Evolutionary conservation across 2,888 invertebrate genomes (phyloP).

Genomic region (Timema podura): DNA sequence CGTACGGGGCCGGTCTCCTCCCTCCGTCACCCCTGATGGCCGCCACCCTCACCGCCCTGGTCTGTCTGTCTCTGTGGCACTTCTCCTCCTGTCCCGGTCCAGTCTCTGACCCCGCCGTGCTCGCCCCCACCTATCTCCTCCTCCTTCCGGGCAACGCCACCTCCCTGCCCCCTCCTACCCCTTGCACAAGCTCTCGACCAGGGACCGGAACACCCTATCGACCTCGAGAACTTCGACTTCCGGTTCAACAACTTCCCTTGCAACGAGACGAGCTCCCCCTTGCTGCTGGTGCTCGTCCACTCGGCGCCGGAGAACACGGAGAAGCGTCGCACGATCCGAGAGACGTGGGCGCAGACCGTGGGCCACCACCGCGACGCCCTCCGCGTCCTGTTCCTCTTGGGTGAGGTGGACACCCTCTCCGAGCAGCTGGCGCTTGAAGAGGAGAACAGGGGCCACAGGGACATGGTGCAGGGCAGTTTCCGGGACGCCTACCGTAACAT

Average conservation of each 20-base stretch:
- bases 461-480: conserved; percentile 74
- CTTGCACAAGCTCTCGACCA: conserved; percentile 33
- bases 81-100: conserved; percentile 22
- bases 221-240: conserved; percentile 60
- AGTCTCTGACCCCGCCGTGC: background rate
- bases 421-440: conserved; percentile 43
- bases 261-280: conserved; percentile 45
- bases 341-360: conserved; percentile 61
- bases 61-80: conserved; percentile 28
- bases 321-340: conserved; percentile 63
- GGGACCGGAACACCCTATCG: conserved; percentile 49
- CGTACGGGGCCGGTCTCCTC: conserved; percentile 21
- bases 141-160: conserved; percentile 28
- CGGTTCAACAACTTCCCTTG: conserved; percentile 56
- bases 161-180: conserved; percentile 27
- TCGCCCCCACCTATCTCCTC: conserved; percentile 28
- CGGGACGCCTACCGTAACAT: conserved; percentile 74
- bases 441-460: conserved; percentile 57
- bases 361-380: conserved; percentile 8
- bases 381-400: conserved; percentile 61
- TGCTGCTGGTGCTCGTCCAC: conserved; percentile 62
- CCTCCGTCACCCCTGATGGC: conserved; percentile 25
- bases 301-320: conserved; percentile 63
- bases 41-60: conserved; percentile 22
- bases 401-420: conserved; percentile 46